A percentile compares a stretch with the other conserved stretches of the same genome.
Conservation (phyloP, 2,888 invertebrate genomes). For the Lacanobia wlatinum region DNA sequence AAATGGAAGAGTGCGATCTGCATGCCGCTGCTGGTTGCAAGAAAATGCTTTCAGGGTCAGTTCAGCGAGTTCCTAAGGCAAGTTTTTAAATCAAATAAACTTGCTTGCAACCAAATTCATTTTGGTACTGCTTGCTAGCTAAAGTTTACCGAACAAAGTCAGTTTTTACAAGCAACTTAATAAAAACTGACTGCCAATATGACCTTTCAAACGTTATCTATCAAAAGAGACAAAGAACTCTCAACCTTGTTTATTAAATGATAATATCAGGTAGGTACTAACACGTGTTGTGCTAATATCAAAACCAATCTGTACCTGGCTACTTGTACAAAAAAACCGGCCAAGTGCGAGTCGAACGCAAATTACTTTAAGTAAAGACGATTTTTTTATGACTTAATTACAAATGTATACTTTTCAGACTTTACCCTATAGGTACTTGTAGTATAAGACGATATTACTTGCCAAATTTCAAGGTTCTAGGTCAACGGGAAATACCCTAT, state of each 20-base stretch:
- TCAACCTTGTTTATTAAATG: neutral
- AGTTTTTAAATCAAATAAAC: neutral
- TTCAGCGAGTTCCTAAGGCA: neutral
- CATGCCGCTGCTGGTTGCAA: neutral
- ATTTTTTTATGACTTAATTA: no score
- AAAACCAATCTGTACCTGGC: no score
- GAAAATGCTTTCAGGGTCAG: neutral
- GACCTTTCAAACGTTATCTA: slow-evolving; percentile 1
- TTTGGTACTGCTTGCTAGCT: neutral
- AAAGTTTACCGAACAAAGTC: neutral
- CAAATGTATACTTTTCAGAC: no score
- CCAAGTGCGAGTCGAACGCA: no score
- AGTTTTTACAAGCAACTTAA: neutral
- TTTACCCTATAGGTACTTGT: no score
- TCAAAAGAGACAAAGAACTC: neutral
- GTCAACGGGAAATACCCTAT: no score
- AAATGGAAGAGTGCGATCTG: neutral
- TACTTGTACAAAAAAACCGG: no score
- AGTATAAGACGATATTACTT: no score
- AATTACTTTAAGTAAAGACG: no score
- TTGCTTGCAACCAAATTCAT: neutral
- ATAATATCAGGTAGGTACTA: neutral
- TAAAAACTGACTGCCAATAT: neutral
- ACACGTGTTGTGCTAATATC: no score
- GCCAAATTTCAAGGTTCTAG: no score